These are phyloP conservation scores for Jacana jacana DNA, from an alignment of 2,113 vertebrate genomes.

Conservation along the genomic window DNA sequence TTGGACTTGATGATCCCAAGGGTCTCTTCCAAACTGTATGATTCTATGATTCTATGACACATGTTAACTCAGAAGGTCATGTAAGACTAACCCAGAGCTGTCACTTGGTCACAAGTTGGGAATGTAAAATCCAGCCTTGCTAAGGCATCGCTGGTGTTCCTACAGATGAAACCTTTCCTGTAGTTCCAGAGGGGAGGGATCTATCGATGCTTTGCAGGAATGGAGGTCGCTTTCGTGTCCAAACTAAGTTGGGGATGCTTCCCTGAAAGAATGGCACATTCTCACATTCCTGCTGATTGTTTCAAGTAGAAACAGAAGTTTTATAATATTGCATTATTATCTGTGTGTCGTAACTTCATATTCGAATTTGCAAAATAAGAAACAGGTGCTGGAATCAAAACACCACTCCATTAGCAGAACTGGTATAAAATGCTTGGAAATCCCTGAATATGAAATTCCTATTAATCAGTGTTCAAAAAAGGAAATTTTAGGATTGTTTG, in stretches of 20 bases:
- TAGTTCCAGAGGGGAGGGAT: background rate
- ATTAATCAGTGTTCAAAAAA: background rate
- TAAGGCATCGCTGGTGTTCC: background rate
- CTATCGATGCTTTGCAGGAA: background rate
- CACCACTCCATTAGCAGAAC: background rate
- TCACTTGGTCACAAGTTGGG: rapidly evolving
- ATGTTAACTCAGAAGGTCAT: background rate
- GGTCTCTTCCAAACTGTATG: too few species aligned
- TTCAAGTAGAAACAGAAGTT: background rate
- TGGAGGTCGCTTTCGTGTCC: background rate
- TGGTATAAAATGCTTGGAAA: background rate
- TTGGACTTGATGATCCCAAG: too few species aligned
- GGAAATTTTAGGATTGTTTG: background rate
- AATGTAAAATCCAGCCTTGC: background rate
- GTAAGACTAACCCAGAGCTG: background rate
- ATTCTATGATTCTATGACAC: too few species aligned
- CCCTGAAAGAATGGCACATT: rapidly evolving
- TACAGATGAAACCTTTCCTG: background rate
- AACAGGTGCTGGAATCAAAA: background rate
- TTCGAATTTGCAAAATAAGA: background rate
- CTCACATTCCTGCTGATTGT: background rate
- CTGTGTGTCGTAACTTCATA: background rate
- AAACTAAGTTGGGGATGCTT: background rate
- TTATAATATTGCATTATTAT: background rate
- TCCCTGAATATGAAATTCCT: background rate